Evolutionary conservation across 2,888 invertebrate species (phyloP), one percentile per base, ranked within the genome.

Genomic region (Ceratothoa steindachneri): DNA sequence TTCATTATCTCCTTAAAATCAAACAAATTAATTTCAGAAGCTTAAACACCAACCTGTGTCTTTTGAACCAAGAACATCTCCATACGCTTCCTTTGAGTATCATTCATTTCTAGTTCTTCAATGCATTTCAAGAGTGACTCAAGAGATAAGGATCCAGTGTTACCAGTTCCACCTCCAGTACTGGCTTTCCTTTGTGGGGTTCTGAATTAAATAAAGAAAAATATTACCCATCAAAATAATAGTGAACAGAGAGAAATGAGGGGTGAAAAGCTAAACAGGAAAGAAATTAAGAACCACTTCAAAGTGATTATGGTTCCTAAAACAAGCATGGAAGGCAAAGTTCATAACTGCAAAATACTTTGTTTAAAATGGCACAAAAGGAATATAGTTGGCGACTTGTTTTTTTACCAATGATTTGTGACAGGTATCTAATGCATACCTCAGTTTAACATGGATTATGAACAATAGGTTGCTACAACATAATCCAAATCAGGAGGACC

Each of bases 21-120:
- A n/a, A n/a, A n/a, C n/a, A n/a, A n/a, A n/a, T n/a, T n/a, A n/a
- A n/a, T n/a, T n/a, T n/a, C n/a, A n/a, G n/a, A n/a, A n/a, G n/a
- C n/a, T n/a, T n/a, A n/a, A n/a, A n/a, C n/a, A n/a, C n/a, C n/a
- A n/a, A 80, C 80, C 65, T 76, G 69, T 67, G 76, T 77, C 65
- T 80, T 80, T 52, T 80, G 77, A 65, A 71, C 71, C 64, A 80
- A 74, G 74, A 80, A 80, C 28, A 69, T 75, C 71, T 77, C 80
- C 74, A 80, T 72, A 12, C 80, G 70, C 28, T 67, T 72, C 31
- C 80, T 74, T 41, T 77, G 76, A 2, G 77, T 77, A 71, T 78
- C 80, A 69, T 77, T 76, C 76, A 78, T 69, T 67, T 77, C 77
- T 30, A 80, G 73, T 28, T 76, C 77, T 30, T 80, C 71, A 66